Evolutionary conservation across 2,888 invertebrate genomes (phyloP).

Genomic region (Osmoderma eremita): DNA sequence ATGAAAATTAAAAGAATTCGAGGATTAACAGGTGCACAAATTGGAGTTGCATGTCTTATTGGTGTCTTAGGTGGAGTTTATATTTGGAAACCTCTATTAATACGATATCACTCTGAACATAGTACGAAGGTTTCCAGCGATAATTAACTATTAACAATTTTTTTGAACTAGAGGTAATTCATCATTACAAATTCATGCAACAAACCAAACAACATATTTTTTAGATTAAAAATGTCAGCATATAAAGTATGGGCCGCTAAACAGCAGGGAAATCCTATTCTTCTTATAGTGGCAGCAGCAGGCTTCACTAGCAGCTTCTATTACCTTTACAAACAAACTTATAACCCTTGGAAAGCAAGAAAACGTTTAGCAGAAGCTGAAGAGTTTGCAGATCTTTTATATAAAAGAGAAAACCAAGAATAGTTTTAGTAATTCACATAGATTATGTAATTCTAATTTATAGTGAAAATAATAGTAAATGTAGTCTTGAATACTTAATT

Average conservation of each 20-base stretch:
- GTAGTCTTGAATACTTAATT: conserved; percentile 26
- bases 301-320: conserved; percentile 48
- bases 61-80: conserved; percentile 60
- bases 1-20: conserved; percentile 57
- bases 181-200: neutral
- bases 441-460: conserved; percentile 14
- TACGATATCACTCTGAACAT: conserved; percentile 42
- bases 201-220: neutral
- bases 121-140: neutral
- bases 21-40: conserved; percentile 56
- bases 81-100: conserved; percentile 62
- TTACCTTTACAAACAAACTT: conserved; percentile 46
- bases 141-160: neutral
- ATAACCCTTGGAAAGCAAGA: conserved; percentile 50
- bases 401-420: conserved; percentile 41
- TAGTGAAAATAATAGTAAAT: conserved; percentile 14
- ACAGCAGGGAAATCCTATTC: conserved; percentile 51
- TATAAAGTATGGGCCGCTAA: conserved; percentile 46
- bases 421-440: neutral
- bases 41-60: conserved; percentile 55
- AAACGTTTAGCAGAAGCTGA: conserved; percentile 43
- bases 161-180: conserved; percentile 13
- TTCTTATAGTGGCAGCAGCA: conserved; percentile 48
- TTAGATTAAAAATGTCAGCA: conserved; percentile 43
- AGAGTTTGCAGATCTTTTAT: conserved; percentile 45